Conservation (phyloP, 1,140 invertebrate genomes). For the Drosophila pruinosa region DNA sequence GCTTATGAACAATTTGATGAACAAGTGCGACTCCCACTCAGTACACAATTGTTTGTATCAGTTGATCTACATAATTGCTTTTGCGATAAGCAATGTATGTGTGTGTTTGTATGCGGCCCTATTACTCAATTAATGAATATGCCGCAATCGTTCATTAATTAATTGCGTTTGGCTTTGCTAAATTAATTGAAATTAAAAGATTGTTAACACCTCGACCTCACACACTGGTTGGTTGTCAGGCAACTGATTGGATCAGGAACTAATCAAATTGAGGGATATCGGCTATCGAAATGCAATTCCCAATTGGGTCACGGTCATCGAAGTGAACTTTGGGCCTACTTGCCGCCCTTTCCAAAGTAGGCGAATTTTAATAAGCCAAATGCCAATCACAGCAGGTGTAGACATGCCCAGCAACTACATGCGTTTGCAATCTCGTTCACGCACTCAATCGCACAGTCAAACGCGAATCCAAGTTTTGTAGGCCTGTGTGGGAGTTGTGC, state of each 20-base stretch:
- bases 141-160: slow-evolving; percentile 38
- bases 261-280: slow-evolving; percentile 19
- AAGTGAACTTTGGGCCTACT: not conserved
- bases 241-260: slow-evolving; percentile 1
- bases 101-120: slow-evolving; percentile 5
- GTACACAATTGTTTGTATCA: slow-evolving; percentile 36
- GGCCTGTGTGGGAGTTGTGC: slow-evolving; percentile 57
- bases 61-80: slow-evolving; percentile 30
- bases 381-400: slow-evolving; percentile 53
- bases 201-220: slow-evolving; percentile 6
- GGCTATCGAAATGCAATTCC: slow-evolving; percentile 30
- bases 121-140: slow-evolving; percentile 34
- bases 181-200: slow-evolving; percentile 39
- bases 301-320: slow-evolving; percentile 66
- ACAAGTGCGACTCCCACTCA: slow-evolving; percentile 17
- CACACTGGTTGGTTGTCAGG: not conserved
- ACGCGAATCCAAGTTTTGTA: slow-evolving; percentile 5
- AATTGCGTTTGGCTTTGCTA: slow-evolving; percentile 6
- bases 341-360: slow-evolving; percentile 2
- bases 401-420: no score
- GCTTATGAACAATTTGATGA: slow-evolving; percentile 36
- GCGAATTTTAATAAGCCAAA: slow-evolving; percentile 33
- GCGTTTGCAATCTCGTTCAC: no score
- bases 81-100: slow-evolving; percentile 23
- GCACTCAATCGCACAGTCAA: slow-evolving; percentile 6